Evolutionary conservation across 2,888 invertebrate species (phyloP).

Genomic region (Erpobdella octoculata): DNA sequence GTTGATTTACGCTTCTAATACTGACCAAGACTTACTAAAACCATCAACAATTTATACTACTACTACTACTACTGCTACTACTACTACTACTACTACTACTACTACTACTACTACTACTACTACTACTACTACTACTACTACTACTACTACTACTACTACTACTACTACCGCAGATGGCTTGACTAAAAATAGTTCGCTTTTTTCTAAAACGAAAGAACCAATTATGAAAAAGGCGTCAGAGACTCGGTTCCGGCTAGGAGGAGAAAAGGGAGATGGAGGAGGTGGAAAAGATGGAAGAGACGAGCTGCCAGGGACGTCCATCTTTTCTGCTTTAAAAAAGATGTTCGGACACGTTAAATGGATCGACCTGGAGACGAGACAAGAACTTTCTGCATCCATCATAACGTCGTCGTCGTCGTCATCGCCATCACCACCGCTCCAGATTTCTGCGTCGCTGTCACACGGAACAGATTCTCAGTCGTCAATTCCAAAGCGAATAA

Average conservation of each 20-base stretch:
- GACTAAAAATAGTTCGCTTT: too few species aligned
- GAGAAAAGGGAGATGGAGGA: too few species aligned
- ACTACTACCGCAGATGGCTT: too few species aligned
- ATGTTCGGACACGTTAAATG: too few species aligned
- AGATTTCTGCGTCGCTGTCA: not conserved
- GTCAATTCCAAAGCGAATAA: too few species aligned
- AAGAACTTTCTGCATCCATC: not conserved
- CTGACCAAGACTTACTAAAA: not conserved
- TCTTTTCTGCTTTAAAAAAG: not conserved
- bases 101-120: not conserved
- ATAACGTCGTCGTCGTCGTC: not conserved
- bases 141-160: not conserved
- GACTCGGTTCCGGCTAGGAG: not conserved
- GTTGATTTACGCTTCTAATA: too few species aligned
- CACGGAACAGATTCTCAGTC: too few species aligned
- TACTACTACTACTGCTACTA: not conserved
- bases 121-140: not conserved
- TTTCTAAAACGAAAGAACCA: not conserved
- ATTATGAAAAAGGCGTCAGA: not conserved
- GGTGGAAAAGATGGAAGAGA: too few species aligned
- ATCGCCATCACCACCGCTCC: not conserved
- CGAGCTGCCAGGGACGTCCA: not conserved
- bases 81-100: not conserved
- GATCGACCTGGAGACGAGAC: too few species aligned
- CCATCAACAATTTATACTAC: not conserved